Evolutionary conservation across 2,113 vertebrate genomes (phyloP).

Genomic region (Limnothrissa miodon): DNA sequence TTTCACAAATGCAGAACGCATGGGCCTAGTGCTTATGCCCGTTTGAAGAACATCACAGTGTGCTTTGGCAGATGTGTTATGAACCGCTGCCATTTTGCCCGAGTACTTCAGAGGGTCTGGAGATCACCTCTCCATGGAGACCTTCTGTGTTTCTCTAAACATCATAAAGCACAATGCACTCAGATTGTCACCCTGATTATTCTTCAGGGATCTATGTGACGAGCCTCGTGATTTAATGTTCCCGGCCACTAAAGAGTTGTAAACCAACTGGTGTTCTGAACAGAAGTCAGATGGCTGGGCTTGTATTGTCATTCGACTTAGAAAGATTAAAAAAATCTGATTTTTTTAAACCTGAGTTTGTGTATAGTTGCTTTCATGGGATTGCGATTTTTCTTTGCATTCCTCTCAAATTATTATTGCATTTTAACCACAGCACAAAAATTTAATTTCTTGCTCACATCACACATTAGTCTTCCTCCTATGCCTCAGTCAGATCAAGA

Average conservation of each 20-base stretch:
- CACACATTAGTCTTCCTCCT: slow-evolving; percentile 42
- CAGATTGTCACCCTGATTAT: slow-evolving; percentile 14
- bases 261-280: not conserved
- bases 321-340: not conserved
- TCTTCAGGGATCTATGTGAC: slow-evolving; percentile 9
- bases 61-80: slow-evolving; percentile 31
- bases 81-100: slow-evolving; percentile 2
- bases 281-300: not conserved
- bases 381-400: slow-evolving; percentile 14
- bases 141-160: slow-evolving; percentile 30
- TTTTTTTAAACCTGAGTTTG: not conserved
- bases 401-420: slow-evolving; percentile 6
- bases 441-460: slow-evolving; percentile 24
- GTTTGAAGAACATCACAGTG: slow-evolving; percentile 21
- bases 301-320: not conserved
- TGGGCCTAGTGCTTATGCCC: not conserved
- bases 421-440: slow-evolving; percentile 23
- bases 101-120: slow-evolving; percentile 13
- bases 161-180: slow-evolving; percentile 26
- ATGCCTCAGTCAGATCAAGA: slow-evolving; percentile 81
- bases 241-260: not conserved
- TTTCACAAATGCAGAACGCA: not conserved
- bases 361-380: not conserved
- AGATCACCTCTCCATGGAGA: slow-evolving; percentile 31
- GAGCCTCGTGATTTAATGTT: not conserved